Evolutionary conservation across 1,140 invertebrate genomes (phyloP), one percentile per base, ranked within the genome.

Genomic region (Gryon sp.): DNA sequence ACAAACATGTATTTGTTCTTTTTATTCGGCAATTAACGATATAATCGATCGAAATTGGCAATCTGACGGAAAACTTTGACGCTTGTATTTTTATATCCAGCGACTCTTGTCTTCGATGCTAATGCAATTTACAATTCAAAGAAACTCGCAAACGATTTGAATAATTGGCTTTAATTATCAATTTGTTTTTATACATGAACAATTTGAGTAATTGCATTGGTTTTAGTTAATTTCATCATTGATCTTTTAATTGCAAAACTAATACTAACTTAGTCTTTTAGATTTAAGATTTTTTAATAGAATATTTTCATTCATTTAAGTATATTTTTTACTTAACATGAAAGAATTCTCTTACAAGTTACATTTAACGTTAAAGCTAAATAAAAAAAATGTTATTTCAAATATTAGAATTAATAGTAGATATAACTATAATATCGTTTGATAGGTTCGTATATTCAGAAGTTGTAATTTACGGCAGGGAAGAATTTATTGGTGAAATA

Each of bases 61-160:
- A 19, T 69, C n/a, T 30, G 24, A 57, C 4, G 18, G 15, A 52
- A 43, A 50, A 50, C 32, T 32, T 50, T 52, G 45, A 53, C 9
- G 11, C n/a, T 45, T 45, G 41, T 57, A 48, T 43, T 66, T 45
- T 66, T 66, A n/a, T 34, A 53, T 19, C 22, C 36, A 8, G 20
- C 15, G 15, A 50, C 38, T 38, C 16, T 59, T 32, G 36, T 41
- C 34, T 40, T 48, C 16, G 11, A 68, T 68, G 32, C 52, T 40
- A 68, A 68, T 48, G 48, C 4, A 32, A 53, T 66, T 66, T 66
- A 53, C 46, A 66, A 66, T 66, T 53, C 38, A 52, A 65, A 65
- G 36, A 45, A 65, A 53, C 16, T 65, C 46, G 2, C 0, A 12
- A 43, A 2, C 16, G 36, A 26, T 52, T 8, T 19, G 11, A 0